These are phyloP conservation scores for Melozone crissalis DNA, from an alignment of 2,113 vertebrate genomes.

Conservation along the genomic window DNA sequence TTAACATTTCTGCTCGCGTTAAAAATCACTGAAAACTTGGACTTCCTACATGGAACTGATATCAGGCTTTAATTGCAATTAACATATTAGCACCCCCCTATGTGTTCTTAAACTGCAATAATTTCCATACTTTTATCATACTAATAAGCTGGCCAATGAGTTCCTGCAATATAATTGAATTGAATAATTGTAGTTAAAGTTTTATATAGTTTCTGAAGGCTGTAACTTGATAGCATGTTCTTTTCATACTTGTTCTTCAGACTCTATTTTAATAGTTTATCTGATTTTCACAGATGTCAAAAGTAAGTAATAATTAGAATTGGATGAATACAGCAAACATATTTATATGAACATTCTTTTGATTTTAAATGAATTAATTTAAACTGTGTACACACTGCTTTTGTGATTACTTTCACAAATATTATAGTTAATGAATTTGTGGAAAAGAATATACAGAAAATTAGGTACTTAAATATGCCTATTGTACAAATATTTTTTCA, in stretches of 20 bases:
- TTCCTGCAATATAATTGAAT: not conserved
- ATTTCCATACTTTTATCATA: slow-evolving; percentile 15
- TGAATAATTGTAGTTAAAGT: not conserved
- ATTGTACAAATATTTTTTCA: not conserved
- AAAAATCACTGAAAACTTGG: not conserved
- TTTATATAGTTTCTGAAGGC: not conserved
- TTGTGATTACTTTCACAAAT: slow-evolving; percentile 33
- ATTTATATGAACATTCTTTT: slow-evolving; percentile 34
- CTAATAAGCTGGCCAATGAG: not conserved
- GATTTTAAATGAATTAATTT: slow-evolving; percentile 39
- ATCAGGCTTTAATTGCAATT: slow-evolving; percentile 45
- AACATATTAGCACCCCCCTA: not conserved
- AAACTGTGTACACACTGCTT: not conserved
- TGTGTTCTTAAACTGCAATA: slow-evolving; percentile 2
- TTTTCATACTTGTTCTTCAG: not conserved
- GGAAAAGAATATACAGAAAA: slow-evolving; percentile 2
- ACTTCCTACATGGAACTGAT: slow-evolving; percentile 6
- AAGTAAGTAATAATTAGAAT: slow-evolving; percentile 30
- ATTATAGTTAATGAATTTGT: slow-evolving; percentile 2
- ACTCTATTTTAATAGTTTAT: not conserved
- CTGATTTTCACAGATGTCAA: slow-evolving; percentile 6
- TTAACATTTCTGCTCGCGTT: not conserved
- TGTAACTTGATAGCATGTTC: not conserved
- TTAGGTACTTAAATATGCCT: not conserved
- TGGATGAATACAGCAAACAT: slow-evolving; percentile 1